phyloP scores from a whole-genome alignment of 2,888 invertebrate genomes.

The Drosophila demipolita region DNA sequence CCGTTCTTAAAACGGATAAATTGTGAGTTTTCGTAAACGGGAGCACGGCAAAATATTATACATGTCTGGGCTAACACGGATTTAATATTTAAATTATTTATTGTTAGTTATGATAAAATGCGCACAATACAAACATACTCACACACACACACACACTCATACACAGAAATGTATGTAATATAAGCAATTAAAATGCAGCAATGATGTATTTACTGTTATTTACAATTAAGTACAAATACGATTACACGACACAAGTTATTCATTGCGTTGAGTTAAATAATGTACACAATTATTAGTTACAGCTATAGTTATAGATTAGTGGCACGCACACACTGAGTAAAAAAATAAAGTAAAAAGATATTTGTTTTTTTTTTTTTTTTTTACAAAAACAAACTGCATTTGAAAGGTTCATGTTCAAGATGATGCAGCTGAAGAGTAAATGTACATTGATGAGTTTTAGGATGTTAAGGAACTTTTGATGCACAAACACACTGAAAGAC shows the following conservation, averaged over 20 bases:
- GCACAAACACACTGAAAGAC: constrained; percentile 13
- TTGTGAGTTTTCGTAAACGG: neutral
- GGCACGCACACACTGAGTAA: constrained; percentile 16
- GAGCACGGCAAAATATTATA: neutral
- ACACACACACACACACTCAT: neutral
- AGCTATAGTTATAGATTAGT: constrained; percentile 3
- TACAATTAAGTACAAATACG: constrained; percentile 33
- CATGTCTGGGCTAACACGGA: neutral
- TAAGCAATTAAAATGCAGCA: constrained; percentile 39
- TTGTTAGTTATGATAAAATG: neutral
- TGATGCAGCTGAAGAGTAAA: constrained; percentile 14
- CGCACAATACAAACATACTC: neutral
- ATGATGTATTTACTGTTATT: constrained; percentile 24
- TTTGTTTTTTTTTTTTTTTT: neutral
- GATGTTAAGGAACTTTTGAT: constrained; percentile 6
- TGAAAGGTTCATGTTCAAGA: constrained; percentile 5
- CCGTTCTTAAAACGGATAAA: neutral
- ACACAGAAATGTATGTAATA: constrained; percentile 8
- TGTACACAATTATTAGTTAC: constrained; percentile 16
- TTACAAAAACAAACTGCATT: neutral
- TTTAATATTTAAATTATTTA: neutral
- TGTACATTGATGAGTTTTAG: constrained; percentile 18
- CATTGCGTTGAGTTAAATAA: constrained; percentile 23
- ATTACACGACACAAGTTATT: constrained; percentile 28
- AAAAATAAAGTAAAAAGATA: constrained; percentile 11